These are phyloP conservation scores for Cheilosia impressa DNA, from an alignment of 2,888 invertebrate genomes.

Conservation along the genomic window DNA sequence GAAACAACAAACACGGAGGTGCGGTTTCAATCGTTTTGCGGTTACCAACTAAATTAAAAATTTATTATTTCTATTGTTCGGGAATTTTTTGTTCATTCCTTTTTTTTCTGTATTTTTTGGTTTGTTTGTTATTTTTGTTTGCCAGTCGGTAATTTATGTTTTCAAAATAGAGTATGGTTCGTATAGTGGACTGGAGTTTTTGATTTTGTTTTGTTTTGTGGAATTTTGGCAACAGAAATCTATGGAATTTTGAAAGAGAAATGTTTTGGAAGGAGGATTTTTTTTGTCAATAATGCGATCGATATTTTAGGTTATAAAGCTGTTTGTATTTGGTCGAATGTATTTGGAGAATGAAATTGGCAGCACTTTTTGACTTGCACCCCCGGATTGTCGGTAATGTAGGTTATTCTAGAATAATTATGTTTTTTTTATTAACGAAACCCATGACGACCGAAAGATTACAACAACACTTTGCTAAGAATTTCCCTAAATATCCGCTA, in stretches of 20 bases:
- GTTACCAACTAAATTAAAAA: constrained; percentile 62
- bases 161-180: constrained; percentile 39
- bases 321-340: too few species aligned
- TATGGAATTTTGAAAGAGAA: background rate
- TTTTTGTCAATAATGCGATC: too few species aligned
- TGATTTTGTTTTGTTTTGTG: background rate
- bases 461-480: too few species aligned
- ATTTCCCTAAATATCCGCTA: too few species aligned
- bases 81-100: background rate
- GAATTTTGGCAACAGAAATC: background rate
- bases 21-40: constrained; percentile 53
- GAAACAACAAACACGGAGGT: constrained; percentile 55
- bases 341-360: too few species aligned
- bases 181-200: background rate
- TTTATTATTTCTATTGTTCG: constrained; percentile 35
- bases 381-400: too few species aligned
- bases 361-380: too few species aligned
- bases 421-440: too few species aligned
- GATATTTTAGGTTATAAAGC: too few species aligned
- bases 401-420: too few species aligned
- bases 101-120: background rate
- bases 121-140: constrained; percentile 21
- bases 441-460: too few species aligned
- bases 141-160: constrained; percentile 3
- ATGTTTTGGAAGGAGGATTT: background rate